These are phyloP conservation scores for Gallinago jamesoni DNA, from an alignment of 2,113 vertebrate genomes.

Conservation along the genomic window DNA sequence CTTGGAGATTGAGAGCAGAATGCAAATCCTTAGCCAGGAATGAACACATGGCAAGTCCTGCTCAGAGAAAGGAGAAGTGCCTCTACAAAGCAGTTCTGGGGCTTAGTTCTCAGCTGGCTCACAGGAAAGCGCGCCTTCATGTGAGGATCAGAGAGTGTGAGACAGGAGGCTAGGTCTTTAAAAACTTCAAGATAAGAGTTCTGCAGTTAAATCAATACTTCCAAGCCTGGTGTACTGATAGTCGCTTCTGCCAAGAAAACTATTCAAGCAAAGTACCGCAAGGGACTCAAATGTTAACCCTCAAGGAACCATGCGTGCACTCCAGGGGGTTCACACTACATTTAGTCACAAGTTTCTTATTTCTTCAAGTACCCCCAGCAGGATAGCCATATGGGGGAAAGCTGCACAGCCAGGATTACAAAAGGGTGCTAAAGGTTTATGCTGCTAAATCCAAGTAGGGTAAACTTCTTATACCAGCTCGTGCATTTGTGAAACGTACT, in stretches of 20 bases:
- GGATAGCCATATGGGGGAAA: neutral
- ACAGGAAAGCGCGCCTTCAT: neutral
- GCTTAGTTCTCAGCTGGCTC: constrained; percentile 9
- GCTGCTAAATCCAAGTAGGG: neutral
- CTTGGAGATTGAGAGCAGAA: neutral
- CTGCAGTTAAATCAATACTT: neutral
- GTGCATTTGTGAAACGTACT: neutral
- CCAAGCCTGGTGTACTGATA: neutral
- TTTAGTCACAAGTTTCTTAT: neutral
- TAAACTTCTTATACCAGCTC: neutral
- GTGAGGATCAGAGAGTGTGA: neutral
- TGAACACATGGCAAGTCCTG: neutral
- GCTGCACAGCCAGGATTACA: neutral
- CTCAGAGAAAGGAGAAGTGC: neutral
- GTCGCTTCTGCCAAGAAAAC: neutral
- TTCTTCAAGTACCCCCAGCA: neutral
- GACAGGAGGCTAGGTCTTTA: neutral
- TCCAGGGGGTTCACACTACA: neutral
- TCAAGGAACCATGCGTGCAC: neutral
- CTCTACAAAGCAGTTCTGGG: neutral
- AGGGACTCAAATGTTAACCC: neutral
- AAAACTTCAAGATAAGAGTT: neutral
- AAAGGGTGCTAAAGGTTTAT: neutral
- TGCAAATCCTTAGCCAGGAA: neutral
- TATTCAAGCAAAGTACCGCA: neutral